phyloP scores from a whole-genome alignment of 2,797 vertebrate species.

The Malurus splendens region DNA sequence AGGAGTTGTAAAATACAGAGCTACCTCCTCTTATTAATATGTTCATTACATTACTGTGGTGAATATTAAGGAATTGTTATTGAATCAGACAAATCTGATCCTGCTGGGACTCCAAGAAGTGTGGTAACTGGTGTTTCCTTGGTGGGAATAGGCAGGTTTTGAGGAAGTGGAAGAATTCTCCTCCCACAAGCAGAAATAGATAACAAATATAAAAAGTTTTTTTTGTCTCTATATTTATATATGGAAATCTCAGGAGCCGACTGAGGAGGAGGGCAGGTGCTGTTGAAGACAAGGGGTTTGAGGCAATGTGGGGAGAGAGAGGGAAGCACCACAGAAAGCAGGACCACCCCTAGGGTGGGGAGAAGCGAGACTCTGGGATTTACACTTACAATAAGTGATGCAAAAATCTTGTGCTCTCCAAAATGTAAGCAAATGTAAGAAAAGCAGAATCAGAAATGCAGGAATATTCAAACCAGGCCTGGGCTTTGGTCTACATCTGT shows the following conservation, averaged over 20 bases:
- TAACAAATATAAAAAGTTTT: not conserved
- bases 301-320: not conserved
- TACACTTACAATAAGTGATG: accelerated
- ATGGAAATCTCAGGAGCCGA: not conserved
- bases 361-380: accelerated
- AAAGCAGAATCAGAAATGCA: not conserved
- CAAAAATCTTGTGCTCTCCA: not conserved
- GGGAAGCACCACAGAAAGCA: not conserved
- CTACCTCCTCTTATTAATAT: not conserved
- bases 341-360: accelerated
- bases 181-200: not conserved
- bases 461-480: not conserved
- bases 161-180: not conserved
- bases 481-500: not conserved
- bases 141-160: not conserved
- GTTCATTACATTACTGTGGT: not conserved
- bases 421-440: not conserved
- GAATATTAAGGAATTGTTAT: not conserved
- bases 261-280: not conserved
- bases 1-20: not conserved
- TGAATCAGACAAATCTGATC: not conserved
- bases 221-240: not conserved
- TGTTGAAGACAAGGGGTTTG: not conserved
- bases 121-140: not conserved
- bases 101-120: not conserved